phyloP scores from a whole-genome alignment of 1,140 invertebrate species.

The Lepidurus packardi region DNA sequence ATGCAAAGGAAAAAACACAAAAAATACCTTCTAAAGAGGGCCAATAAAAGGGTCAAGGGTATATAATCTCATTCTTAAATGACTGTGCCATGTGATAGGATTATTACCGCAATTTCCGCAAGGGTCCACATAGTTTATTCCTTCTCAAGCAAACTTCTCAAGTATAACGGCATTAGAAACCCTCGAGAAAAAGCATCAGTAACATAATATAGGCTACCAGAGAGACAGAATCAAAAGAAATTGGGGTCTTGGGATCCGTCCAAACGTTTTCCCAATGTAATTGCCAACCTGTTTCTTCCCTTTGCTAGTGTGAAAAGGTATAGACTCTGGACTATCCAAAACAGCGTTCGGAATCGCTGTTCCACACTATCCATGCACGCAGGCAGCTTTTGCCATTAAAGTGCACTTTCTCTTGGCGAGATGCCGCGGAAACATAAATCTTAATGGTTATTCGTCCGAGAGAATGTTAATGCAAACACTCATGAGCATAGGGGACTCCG shows the following conservation, averaged over 20 bases:
- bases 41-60: too few relatives aligned
- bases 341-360: not conserved
- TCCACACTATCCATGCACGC: not conserved
- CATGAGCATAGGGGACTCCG: too few relatives aligned
- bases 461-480: not conserved
- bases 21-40: too few relatives aligned
- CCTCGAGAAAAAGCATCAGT: too few relatives aligned
- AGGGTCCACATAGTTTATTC: too few relatives aligned
- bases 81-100: too few relatives aligned
- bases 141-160: not conserved
- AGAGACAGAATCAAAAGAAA: not conserved
- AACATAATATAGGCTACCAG: not conserved
- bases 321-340: not conserved
- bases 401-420: constrained; percentile 1
- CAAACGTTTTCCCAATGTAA: not conserved
- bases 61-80: too few relatives aligned
- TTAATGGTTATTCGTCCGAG: not conserved
- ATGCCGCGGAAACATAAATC: not conserved
- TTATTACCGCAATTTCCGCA: too few relatives aligned
- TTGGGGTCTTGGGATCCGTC: not conserved
- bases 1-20: too few relatives aligned
- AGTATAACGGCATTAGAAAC: not conserved
- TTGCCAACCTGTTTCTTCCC: not conserved
- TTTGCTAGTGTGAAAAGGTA: not conserved
- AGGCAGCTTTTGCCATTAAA: not conserved